Percentiles rank a stretch among this genome's conserved stretches.
Conservation (phyloP, 1,140 invertebrate species). For the Penaeus vannamei region DNA sequence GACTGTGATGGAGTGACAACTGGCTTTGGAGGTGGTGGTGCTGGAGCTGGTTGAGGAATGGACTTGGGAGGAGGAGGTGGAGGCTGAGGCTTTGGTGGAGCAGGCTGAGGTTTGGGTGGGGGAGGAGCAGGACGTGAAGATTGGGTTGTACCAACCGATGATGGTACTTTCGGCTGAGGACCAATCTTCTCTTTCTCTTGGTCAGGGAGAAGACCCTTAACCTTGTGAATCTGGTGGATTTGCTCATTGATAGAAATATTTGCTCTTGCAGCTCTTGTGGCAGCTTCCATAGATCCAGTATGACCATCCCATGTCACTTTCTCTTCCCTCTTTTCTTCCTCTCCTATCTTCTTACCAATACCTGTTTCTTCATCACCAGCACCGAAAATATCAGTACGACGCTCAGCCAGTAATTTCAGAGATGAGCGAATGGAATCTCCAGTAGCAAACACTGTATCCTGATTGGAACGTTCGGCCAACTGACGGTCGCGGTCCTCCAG, state of each 20-base stretch:
- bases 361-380: conserved; percentile 98
- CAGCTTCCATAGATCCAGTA: conserved; percentile 92
- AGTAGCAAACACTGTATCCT: conserved; percentile 89
- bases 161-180: conserved; percentile 62
- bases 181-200: conserved; percentile 95
- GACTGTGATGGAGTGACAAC: conserved; percentile 63
- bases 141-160: conserved; percentile 45
- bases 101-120: conserved; percentile 68
- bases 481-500: conserved; percentile 95
- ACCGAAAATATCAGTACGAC: conserved; percentile 99
- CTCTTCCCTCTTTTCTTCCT: conserved; percentile 91
- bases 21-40: conserved; percentile 66
- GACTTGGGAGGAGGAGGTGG: conserved; percentile 72
- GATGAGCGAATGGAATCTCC: conserved; percentile 90
- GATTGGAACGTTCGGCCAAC: conserved; percentile 85
- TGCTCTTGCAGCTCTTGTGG: conserved; percentile 90
- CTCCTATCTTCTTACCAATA: conserved; percentile 99
- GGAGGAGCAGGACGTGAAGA: conserved; percentile 69
- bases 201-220: conserved; percentile 92
- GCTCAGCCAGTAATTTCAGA: conserved; percentile 95
- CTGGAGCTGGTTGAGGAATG: conserved; percentile 65
- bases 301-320: conserved; percentile 94
- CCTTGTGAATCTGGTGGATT: conserved; percentile 96
- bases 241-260: conserved; percentile 97
- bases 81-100: conserved; percentile 68